phyloP scores from a whole-genome alignment of 2,888 invertebrate species.

The Candidula unifasciata region DNA sequence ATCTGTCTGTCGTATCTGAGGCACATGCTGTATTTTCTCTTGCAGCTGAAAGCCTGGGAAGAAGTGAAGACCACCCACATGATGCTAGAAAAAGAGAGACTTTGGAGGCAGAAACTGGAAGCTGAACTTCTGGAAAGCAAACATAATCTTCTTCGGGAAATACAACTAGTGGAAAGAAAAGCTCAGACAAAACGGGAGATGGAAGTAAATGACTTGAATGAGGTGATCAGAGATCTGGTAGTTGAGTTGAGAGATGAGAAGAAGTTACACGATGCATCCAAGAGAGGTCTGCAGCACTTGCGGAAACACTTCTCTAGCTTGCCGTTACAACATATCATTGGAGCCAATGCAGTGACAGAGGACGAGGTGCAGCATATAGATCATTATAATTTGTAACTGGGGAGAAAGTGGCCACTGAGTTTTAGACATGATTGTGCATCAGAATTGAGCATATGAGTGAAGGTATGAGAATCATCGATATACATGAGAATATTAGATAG shows the following conservation, averaged over 20 bases:
- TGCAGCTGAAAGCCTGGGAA: slow-evolving; percentile 54
- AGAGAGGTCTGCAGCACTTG: slow-evolving; percentile 70
- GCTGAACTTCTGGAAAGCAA: slow-evolving; percentile 60
- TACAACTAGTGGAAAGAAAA: slow-evolving; percentile 62
- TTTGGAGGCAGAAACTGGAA: slow-evolving; percentile 64
- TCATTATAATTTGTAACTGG: slow-evolving; percentile 53
- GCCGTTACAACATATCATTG: slow-evolving; percentile 63
- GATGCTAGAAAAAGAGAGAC: slow-evolving; percentile 63
- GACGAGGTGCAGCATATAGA: slow-evolving; percentile 63
- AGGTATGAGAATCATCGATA: no score
- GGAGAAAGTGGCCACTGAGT: neutral
- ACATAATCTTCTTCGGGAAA: slow-evolving; percentile 61
- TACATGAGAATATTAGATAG: no score
- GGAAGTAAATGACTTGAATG: slow-evolving; percentile 65
- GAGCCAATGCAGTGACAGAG: slow-evolving; percentile 59
- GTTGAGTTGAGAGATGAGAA: slow-evolving; percentile 64
- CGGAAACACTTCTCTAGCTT: slow-evolving; percentile 71
- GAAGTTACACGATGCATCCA: slow-evolving; percentile 62
- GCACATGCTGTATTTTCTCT: no score
- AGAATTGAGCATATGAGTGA: no score
- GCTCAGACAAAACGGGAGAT: slow-evolving; percentile 64
- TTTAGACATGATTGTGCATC: neutral
- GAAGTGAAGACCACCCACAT: slow-evolving; percentile 66
- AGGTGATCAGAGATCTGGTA: slow-evolving; percentile 62
- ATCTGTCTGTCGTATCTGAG: no score